Conservation (phyloP, 2,888 invertebrate genomes). For the Cephus nigrinus region DNA sequence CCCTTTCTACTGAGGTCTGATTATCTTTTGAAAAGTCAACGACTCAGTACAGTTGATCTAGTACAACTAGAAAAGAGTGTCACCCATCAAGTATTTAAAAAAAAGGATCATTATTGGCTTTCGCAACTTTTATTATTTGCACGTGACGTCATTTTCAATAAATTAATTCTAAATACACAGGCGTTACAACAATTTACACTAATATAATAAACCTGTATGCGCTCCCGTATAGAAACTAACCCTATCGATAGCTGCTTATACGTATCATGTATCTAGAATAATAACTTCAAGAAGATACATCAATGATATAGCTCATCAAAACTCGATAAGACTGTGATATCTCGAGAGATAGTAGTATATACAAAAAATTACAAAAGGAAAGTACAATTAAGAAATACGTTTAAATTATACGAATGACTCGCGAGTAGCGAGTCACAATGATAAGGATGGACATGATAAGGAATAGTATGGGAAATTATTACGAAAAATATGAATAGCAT, state of each 20-base stretch:
- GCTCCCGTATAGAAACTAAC: conserved; percentile 28
- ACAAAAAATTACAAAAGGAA: conserved; percentile 9
- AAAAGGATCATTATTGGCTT: neutral
- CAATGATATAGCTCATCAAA: neutral
- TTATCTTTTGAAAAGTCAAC: no score
- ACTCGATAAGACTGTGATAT: neutral
- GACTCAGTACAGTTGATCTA: no score
- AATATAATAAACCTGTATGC: conserved; percentile 31
- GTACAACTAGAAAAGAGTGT: no score
- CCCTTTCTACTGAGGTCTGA: no score
- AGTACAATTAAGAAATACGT: neutral
- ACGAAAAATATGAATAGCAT: neutral
- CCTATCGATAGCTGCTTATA: conserved; percentile 22
- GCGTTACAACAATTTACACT: conserved; percentile 44
- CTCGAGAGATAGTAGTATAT: neutral
- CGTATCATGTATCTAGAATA: neutral
- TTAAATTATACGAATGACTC: neutral
- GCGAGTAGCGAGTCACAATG: neutral
- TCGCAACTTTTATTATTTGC: conserved; percentile 32
- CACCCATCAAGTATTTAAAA: neutral
- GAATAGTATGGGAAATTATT: neutral
- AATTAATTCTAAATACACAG: conserved; percentile 42
- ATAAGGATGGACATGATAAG: neutral
- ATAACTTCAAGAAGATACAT: neutral
- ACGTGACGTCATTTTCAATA: conserved; percentile 41